Percentiles rank a stretch among this genome's conserved stretches.
These are phyloP conservation scores for Macropodus opercularis DNA, from an alignment of 2,797 vertebrate species.

Conservation along the genomic window DNA sequence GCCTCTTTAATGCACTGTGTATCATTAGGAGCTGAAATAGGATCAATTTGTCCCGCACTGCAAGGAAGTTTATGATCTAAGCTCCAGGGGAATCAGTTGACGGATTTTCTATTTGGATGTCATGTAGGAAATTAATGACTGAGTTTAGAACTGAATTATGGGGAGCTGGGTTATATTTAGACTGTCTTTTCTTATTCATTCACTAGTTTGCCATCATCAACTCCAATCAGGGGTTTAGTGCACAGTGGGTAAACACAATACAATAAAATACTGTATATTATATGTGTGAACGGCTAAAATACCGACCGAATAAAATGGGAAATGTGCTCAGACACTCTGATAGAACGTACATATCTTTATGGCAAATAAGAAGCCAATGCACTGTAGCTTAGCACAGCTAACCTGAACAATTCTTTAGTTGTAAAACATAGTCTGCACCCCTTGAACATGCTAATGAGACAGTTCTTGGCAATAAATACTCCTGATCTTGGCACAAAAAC, in stretches of 20 bases:
- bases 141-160: slow-evolving; percentile 52
- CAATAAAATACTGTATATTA: not conserved
- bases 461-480: not conserved
- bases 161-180: slow-evolving; percentile 32
- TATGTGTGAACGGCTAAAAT: not conserved
- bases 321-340: not conserved
- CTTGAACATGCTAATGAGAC: not conserved
- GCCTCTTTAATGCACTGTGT: slow-evolving; percentile 49
- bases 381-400: not conserved
- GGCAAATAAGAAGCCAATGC: too few species aligned
- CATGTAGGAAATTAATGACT: slow-evolving; percentile 52
- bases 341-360: not conserved
- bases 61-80: slow-evolving; percentile 61
- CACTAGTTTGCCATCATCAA: slow-evolving; percentile 8
- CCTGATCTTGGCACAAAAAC: not conserved
- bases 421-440: too few species aligned
- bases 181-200: slow-evolving; percentile 28
- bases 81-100: slow-evolving; percentile 57
- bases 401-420: not conserved
- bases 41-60: slow-evolving; percentile 68
- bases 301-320: slow-evolving; percentile 1
- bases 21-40: slow-evolving; percentile 61
- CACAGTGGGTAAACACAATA: slow-evolving; percentile 16
- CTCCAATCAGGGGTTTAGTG: slow-evolving; percentile 5
- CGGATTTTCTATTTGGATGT: slow-evolving; percentile 55